Percentiles rank a stretch among this genome's conserved stretches.
These are phyloP conservation scores for Zophobas atratus DNA, from an alignment of 1,140 invertebrate genomes.

Conservation along the genomic window DNA sequence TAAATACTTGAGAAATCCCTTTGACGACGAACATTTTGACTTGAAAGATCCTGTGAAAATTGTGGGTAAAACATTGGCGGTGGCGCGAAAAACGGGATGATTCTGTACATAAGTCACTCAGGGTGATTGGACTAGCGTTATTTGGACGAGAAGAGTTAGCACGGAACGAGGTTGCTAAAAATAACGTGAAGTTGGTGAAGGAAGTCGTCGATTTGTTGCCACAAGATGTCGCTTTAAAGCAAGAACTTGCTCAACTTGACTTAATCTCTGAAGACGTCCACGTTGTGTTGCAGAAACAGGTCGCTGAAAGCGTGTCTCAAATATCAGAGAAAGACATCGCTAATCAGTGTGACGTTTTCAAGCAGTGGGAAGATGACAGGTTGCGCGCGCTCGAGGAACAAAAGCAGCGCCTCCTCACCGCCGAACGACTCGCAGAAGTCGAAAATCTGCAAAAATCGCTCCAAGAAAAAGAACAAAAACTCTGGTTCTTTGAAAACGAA, in stretches of 20 bases:
- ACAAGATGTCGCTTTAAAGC: conserved; percentile 54
- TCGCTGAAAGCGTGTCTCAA: conserved; percentile 64
- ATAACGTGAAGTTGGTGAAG: conserved; percentile 66
- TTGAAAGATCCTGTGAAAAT: conserved; percentile 77
- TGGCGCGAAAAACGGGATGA: conserved; percentile 73
- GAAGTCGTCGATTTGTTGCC: conserved; percentile 69
- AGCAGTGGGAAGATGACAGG: conserved; percentile 74
- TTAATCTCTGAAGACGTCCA: conserved; percentile 61
- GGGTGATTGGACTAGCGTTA: conserved; percentile 78
- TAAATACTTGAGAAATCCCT: conserved; percentile 84
- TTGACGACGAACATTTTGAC: conserved; percentile 92
- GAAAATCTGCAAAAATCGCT: conserved; percentile 74
- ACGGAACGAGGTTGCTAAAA: conserved; percentile 64
- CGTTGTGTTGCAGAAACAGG: conserved; percentile 68
- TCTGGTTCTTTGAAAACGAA: conserved; percentile 85
- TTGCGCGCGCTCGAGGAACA: conserved; percentile 74
- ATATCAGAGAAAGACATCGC: conserved; percentile 72
- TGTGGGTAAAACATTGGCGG: conserved; percentile 84
- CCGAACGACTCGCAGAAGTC: conserved; percentile 73
- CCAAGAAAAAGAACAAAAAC: conserved; percentile 74
- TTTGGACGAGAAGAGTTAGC: conserved; percentile 79
- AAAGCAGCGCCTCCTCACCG: conserved; percentile 70
- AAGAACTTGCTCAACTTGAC: neutral
- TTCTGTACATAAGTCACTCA: conserved; percentile 75
- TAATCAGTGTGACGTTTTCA: conserved; percentile 73